A percentile compares a stretch with the other conserved stretches of the same genome.
phyloP scores from a whole-genome alignment of 2,797 vertebrate species.

The Macropus fuliginosus region DNA sequence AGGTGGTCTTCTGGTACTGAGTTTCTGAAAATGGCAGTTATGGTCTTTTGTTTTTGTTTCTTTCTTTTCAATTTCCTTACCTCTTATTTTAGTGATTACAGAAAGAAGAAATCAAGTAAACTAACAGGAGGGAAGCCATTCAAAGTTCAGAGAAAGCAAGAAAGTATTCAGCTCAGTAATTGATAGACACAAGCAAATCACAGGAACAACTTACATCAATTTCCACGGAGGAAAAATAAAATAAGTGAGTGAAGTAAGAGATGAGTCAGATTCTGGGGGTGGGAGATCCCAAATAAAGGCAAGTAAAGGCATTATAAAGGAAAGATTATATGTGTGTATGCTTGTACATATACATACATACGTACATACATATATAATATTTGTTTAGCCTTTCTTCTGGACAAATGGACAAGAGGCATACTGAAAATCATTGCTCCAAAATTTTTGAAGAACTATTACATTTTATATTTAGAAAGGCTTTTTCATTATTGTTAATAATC shows the following conservation, averaged over 20 bases:
- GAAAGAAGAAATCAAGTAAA: not conserved
- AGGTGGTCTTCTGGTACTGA: not conserved
- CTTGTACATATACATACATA: too few relatives aligned
- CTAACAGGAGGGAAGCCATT: not conserved
- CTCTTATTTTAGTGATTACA: not conserved
- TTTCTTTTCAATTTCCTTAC: not conserved
- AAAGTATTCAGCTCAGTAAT: not conserved
- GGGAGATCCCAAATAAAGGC: not conserved
- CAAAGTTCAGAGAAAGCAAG: not conserved
- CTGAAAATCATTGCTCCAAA: not conserved
- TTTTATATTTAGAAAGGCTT: not conserved
- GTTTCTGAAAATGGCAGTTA: not conserved
- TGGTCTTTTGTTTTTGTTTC: not conserved
- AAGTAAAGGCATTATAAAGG: not conserved
- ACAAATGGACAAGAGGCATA: not conserved
- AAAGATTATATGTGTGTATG: too few relatives aligned
- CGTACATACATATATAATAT: not conserved
- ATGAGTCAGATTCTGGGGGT: not conserved
- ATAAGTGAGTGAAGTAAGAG: not conserved
- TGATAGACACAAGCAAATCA: not conserved
- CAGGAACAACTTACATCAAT: not conserved
- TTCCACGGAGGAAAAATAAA: not conserved
- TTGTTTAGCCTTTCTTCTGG: not conserved
- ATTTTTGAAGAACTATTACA: not conserved
- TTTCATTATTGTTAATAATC: not conserved